phyloP scores from a whole-genome alignment of 2,113 vertebrate genomes.

The Orcinus orca region DNA sequence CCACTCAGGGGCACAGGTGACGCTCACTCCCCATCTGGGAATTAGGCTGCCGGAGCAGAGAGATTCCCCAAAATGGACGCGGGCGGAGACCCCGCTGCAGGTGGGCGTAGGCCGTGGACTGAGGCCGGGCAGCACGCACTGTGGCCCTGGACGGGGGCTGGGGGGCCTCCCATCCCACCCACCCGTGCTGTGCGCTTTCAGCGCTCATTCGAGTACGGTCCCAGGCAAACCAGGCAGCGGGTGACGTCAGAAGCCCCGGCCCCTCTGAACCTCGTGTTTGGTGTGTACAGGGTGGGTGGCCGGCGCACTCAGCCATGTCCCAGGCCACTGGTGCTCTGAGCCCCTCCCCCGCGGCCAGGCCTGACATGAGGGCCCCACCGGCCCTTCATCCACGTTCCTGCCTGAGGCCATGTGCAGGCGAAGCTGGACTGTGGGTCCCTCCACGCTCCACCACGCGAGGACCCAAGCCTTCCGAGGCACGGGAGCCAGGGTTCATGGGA shows the following conservation, averaged over 20 bases:
- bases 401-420: accelerated
- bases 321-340: accelerated
- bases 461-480: background rate
- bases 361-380: accelerated
- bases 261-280: accelerated
- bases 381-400: background rate
- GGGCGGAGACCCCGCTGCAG: accelerated
- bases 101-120: accelerated
- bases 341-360: accelerated
- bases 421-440: accelerated
- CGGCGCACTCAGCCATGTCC: accelerated
- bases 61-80: accelerated
- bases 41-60: accelerated
- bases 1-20: background rate
- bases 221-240: background rate
- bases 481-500: background rate
- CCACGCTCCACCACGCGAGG: accelerated
- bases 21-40: accelerated
- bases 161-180: background rate
- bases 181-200: background rate
- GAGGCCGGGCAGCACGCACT: accelerated
- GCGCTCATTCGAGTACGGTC: accelerated
- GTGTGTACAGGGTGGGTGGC: accelerated
- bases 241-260: background rate
- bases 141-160: background rate